A percentile compares a stretch with the other conserved stretches of the same genome.
These are phyloP conservation scores for Conchocele bisecta DNA, from an alignment of 2,888 invertebrate genomes.

Conservation along the genomic window DNA sequence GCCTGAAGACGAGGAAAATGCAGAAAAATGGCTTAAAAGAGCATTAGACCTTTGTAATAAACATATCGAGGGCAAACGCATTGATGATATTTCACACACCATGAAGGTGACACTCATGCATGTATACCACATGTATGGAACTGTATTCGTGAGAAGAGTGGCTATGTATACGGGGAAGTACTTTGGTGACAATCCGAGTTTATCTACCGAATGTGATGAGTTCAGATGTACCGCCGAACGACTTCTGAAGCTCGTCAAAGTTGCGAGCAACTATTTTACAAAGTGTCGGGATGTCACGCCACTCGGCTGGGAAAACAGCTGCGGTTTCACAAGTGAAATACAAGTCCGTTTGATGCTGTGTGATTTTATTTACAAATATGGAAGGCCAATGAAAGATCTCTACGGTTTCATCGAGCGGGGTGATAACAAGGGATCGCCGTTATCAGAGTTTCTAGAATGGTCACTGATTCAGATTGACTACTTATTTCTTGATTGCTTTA, in stretches of 20 bases:
- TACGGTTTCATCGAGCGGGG: constrained; percentile 7
- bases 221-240: constrained; percentile 12
- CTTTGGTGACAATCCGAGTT: constrained; percentile 15
- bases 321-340: constrained; percentile 41
- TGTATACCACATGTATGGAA: constrained; percentile 63
- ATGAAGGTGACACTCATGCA: constrained; percentile 46
- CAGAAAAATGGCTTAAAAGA: constrained; percentile 53
- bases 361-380: constrained; percentile 35
- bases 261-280: constrained; percentile 34
- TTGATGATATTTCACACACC: constrained; percentile 33
- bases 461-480: constrained; percentile 41
- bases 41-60: constrained; percentile 47
- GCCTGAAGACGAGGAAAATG: constrained; percentile 55
- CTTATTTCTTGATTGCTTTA: constrained; percentile 53
- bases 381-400: constrained; percentile 14
- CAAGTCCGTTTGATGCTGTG: constrained; percentile 40
- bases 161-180: constrained; percentile 30
- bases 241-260: constrained; percentile 23
- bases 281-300: constrained; percentile 34
- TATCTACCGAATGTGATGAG: background rate
- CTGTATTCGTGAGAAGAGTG: constrained; percentile 27
- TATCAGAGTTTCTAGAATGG: constrained; percentile 33
- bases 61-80: constrained; percentile 22
- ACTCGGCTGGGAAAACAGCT: constrained; percentile 26
- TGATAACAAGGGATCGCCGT: background rate